Conservation (phyloP, 2,113 vertebrate species). For the Lampris incognitus region DNA sequence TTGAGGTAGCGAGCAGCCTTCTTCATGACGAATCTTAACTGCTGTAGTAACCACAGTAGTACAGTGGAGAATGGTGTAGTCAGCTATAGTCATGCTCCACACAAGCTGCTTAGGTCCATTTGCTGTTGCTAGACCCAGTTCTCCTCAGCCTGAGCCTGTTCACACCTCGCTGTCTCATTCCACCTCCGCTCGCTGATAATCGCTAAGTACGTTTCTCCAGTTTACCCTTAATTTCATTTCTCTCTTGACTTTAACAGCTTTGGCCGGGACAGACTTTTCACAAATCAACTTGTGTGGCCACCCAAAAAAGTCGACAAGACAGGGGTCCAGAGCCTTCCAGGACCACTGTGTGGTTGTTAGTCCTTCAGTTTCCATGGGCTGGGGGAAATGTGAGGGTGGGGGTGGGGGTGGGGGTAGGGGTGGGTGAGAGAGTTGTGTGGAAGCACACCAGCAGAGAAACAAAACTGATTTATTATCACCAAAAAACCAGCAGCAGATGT, state of each 20-base stretch:
- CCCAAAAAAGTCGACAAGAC: conserved; percentile 65
- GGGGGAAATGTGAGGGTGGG: conserved; percentile 66
- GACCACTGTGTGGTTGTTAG: conserved; percentile 51
- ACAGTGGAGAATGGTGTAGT: conserved; percentile 46
- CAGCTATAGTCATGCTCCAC: conserved; percentile 48
- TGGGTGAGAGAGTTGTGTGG: conserved; percentile 70
- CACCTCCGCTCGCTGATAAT: conserved; percentile 70
- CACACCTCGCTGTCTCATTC: conserved; percentile 71
- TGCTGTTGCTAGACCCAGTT: conserved; percentile 36
- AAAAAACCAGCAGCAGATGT: conserved; percentile 91
- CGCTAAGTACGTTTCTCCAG: conserved; percentile 61
- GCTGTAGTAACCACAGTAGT: conserved; percentile 18
- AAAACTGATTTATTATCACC: conserved; percentile 91
- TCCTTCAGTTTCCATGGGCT: conserved; percentile 68
- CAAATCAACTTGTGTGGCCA: conserved; percentile 77
- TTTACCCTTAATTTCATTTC: conserved; percentile 39
- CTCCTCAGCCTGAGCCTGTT: conserved; percentile 64
- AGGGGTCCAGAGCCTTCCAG: conserved; percentile 66
- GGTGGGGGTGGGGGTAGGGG: conserved; percentile 45
- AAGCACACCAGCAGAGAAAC: conserved; percentile 80
- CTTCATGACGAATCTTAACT: conserved; percentile 51
- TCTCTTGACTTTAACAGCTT: conserved; percentile 46
- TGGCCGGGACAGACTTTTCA: conserved; percentile 74
- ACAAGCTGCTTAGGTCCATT: conserved; percentile 22
- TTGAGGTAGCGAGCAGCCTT: conserved; percentile 57